Conservation (phyloP, 2,797 vertebrate species). For the Anniella stebbinsi region DNA sequence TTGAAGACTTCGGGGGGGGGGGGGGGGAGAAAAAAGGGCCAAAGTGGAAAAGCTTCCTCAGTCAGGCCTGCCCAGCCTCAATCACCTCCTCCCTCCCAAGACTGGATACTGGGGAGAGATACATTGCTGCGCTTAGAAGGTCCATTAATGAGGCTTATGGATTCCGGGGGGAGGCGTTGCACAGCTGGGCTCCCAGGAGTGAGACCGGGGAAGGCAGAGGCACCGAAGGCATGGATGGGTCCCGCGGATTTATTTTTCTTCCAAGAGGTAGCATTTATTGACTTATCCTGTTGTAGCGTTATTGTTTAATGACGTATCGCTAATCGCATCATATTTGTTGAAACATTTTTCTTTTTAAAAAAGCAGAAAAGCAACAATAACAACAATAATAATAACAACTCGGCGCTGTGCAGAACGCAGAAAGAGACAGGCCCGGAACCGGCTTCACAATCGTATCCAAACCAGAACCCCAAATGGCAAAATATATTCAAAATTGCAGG, state of each 20-base stretch:
- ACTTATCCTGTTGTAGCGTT: background rate
- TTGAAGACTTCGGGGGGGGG: constrained; percentile 20
- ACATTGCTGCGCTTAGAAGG: background rate
- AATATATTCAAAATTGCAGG: background rate
- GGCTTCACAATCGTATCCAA: background rate
- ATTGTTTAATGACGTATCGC: too few relatives aligned
- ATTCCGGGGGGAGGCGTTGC: background rate
- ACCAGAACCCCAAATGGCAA: background rate
- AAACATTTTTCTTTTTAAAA: too few relatives aligned
- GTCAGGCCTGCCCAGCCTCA: background rate
- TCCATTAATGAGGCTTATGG: background rate
- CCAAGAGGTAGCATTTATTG: background rate
- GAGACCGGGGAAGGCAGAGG: background rate
- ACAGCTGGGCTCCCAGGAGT: background rate
- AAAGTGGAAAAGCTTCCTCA: background rate
- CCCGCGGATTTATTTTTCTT: background rate
- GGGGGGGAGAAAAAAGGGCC: too few relatives aligned
- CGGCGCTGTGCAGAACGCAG: background rate
- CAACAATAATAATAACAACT: background rate
- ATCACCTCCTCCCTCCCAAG: background rate
- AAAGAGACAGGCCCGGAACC: background rate
- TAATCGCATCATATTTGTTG: too few relatives aligned
- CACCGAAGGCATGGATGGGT: background rate
- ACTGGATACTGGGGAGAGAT: background rate
- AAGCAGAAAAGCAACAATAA: too few relatives aligned